A percentile compares a stretch with the other conserved stretches of the same genome.
Conservation (phyloP, 1,140 invertebrate genomes). For the Dufourea novaeangliae region DNA sequence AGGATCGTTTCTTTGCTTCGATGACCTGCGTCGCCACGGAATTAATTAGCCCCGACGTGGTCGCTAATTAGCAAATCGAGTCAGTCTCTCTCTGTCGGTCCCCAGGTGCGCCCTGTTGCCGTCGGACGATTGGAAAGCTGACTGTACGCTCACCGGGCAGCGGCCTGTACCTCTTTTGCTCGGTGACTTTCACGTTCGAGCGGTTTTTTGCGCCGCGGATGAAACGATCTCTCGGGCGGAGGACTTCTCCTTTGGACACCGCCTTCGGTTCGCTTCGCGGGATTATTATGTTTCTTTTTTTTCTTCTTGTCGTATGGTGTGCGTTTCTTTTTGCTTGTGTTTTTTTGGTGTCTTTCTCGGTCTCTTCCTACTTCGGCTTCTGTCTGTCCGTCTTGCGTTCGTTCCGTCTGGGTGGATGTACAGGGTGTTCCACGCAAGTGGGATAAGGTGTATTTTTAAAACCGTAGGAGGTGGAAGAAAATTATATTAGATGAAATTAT, state of each 20-base stretch:
- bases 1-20: not conserved
- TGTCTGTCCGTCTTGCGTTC: too few relatives aligned
- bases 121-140: slow-evolving; percentile 28
- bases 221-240: not conserved
- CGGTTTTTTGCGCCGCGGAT: slow-evolving; percentile 3
- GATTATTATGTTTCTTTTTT: not conserved
- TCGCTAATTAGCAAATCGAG: slow-evolving; percentile 75
- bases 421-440: too few relatives aligned
- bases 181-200: slow-evolving; percentile 26
- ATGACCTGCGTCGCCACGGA: slow-evolving; percentile 47
- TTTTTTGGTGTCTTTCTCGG: not conserved
- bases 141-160: too few relatives aligned
- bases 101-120: slow-evolving; percentile 6
- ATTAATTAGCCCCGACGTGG: slow-evolving; percentile 75
- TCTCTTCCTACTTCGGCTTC: not conserved
- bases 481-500: too few relatives aligned
- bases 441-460: too few relatives aligned
- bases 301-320: not conserved
- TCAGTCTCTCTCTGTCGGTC: not conserved
- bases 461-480: too few relatives aligned
- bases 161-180: not conserved
- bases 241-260: not conserved
- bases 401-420: too few relatives aligned
- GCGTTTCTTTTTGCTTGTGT: not conserved
- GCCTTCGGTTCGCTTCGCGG: not conserved